Conservation (phyloP, 2,797 vertebrate genomes). For the Lacerta agilis region DNA sequence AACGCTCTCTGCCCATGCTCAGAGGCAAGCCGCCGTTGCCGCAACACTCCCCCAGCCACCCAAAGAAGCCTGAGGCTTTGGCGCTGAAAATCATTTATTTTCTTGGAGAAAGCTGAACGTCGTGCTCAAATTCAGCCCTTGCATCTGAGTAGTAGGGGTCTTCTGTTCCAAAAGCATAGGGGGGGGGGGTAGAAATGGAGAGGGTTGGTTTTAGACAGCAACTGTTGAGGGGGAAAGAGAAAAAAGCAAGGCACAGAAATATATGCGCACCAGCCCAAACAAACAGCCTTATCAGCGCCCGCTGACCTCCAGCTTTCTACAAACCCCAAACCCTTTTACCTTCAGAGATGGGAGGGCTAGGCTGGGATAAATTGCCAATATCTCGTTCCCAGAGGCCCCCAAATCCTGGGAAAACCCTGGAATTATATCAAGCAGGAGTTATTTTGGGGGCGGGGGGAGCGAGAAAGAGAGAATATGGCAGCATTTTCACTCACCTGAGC, state of each 20-base stretch:
- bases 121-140: background rate
- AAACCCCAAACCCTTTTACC: background rate
- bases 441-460: background rate
- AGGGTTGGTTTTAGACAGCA: background rate
- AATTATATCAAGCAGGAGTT: no score
- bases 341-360: background rate
- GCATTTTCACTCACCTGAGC: fast-evolving
- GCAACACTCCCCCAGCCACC: background rate
- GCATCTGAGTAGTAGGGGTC: no score
- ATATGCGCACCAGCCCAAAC: background rate
- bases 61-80: background rate
- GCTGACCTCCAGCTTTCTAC: no score
- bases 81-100: background rate
- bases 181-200: background rate
- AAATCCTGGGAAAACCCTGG: background rate
- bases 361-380: background rate
- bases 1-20: background rate
- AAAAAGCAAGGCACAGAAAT: background rate
- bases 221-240: background rate
- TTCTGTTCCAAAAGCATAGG: background rate
- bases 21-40: background rate
- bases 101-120: fast-evolving
- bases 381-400: background rate
- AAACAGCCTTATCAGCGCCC: background rate
- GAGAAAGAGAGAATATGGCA: background rate